Evolutionary conservation across 2,888 invertebrate genomes (phyloP).

Genomic region (Nesidiocoris tenuis): DNA sequence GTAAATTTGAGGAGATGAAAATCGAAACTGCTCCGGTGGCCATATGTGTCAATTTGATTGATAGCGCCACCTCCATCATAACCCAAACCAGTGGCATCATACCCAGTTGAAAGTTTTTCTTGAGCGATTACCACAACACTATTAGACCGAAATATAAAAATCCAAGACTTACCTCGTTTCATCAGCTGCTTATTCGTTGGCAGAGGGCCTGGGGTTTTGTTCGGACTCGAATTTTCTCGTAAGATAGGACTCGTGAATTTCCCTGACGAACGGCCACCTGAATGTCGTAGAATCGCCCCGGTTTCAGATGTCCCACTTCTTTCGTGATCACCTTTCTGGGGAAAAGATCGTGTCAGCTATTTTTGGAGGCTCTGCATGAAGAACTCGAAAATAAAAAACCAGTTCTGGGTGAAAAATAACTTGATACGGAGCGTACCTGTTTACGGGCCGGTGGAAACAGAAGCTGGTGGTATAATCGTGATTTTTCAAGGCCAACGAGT

Average conservation of each 20-base stretch:
- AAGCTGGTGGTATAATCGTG: slow-evolving; percentile 54
- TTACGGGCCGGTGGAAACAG: slow-evolving; percentile 51
- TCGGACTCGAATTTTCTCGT: slow-evolving; percentile 59
- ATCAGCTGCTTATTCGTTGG: neutral
- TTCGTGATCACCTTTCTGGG: slow-evolving; percentile 59
- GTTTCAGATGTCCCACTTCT: slow-evolving; percentile 57
- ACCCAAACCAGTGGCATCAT: no score
- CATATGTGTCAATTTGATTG: no score
- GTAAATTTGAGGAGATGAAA: no score
- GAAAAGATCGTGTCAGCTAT: slow-evolving; percentile 47
- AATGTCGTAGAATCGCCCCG: slow-evolving; percentile 60
- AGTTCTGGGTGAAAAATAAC: neutral
- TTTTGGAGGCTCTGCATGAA: no score
- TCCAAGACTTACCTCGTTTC: no score
- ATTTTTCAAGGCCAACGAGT: slow-evolving; percentile 56
- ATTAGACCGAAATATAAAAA: no score
- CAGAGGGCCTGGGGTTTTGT: slow-evolving; percentile 52
- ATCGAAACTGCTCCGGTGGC: no score
- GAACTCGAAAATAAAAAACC: no score
- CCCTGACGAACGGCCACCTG: slow-evolving; percentile 62
- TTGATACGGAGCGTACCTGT: no score
- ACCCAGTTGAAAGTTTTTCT: no score
- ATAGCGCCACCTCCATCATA: no score
- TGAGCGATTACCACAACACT: no score
- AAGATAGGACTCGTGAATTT: slow-evolving; percentile 61